Conservation (phyloP, 2,888 invertebrate genomes). For the Epistrophe eligans region DNA sequence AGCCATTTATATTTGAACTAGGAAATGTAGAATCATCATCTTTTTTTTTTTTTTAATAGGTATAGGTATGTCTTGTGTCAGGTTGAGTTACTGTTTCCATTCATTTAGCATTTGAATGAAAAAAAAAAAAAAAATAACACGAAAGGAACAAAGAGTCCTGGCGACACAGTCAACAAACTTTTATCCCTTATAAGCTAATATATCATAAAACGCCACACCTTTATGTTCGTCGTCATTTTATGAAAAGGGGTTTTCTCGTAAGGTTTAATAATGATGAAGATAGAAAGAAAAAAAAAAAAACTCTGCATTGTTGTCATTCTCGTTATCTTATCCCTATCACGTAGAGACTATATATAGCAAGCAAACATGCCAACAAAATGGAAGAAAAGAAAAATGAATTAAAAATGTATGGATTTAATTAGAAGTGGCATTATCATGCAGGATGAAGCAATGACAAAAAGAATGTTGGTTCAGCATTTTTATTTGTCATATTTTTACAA, state of each 20-base stretch:
- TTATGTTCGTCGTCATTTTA: background rate
- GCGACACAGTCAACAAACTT: slow-evolving; percentile 47
- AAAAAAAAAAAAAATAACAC: background rate
- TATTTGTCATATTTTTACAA: background rate
- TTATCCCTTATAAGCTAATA: slow-evolving; percentile 59
- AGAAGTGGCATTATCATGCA: slow-evolving; percentile 51
- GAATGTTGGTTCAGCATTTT: background rate
- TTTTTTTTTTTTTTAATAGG: background rate
- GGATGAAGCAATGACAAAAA: background rate
- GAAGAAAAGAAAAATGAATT: slow-evolving; percentile 47
- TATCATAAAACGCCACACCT: slow-evolving; percentile 56
- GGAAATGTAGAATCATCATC: slow-evolving; percentile 44
- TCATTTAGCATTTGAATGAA: slow-evolving; percentile 18
- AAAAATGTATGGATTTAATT: slow-evolving; percentile 69
- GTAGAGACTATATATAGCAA: too few species aligned
- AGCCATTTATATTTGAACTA: slow-evolving; percentile 39
- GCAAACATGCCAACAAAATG: background rate
- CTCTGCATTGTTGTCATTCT: slow-evolving; percentile 35
- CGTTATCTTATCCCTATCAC: slow-evolving; percentile 29
- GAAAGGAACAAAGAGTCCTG: background rate
- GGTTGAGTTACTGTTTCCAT: slow-evolving; percentile 47
- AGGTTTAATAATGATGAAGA: slow-evolving; percentile 19
- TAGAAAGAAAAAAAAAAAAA: slow-evolving; percentile 19
- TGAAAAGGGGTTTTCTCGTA: slow-evolving; percentile 1
- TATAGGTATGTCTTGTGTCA: slow-evolving; percentile 32